Conservation (phyloP, 1,140 invertebrate species). For the Ceratosolen solmsi region DNA sequence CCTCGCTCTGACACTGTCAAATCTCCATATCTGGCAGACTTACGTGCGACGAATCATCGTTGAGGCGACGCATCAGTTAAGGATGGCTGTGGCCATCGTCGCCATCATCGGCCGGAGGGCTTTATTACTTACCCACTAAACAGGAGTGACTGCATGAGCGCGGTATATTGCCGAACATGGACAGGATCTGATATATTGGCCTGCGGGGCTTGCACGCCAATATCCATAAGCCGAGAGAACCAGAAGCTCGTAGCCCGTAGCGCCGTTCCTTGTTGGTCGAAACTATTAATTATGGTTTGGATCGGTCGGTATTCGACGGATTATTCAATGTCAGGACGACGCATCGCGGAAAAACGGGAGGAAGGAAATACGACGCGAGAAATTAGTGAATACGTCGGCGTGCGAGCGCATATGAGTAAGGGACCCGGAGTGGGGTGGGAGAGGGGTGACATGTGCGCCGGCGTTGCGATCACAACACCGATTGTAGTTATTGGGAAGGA, state of each 20-base stretch:
- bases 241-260: conserved; percentile 43
- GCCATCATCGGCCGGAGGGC: conserved; percentile 50
- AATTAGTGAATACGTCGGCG: conserved; percentile 58
- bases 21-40: no score
- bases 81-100: conserved; percentile 21
- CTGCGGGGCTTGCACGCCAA: conserved; percentile 59
- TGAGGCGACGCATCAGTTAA: conserved; percentile 39
- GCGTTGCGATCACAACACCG: neutral
- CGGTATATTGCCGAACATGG: conserved; percentile 62
- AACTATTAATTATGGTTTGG: conserved; percentile 69
- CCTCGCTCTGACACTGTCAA: no score
- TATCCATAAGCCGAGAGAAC: conserved; percentile 58
- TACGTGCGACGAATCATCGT: no score
- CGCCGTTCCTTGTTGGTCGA: conserved; percentile 59
- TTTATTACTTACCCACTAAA: conserved; percentile 64
- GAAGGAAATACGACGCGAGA: conserved; percentile 52
- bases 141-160: conserved; percentile 57
- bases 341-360: conserved; percentile 43
- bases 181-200: conserved; percentile 62
- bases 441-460: neutral
- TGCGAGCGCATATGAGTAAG: neutral
- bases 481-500: neutral
- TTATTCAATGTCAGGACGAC: conserved; percentile 61
- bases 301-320: conserved; percentile 52
- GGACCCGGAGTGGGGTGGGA: no score